Percentiles rank a stretch among this genome's conserved stretches.
Evolutionary conservation across 2,797 vertebrate species (phyloP).

Genomic region (Coregonus suidteri): DNA sequence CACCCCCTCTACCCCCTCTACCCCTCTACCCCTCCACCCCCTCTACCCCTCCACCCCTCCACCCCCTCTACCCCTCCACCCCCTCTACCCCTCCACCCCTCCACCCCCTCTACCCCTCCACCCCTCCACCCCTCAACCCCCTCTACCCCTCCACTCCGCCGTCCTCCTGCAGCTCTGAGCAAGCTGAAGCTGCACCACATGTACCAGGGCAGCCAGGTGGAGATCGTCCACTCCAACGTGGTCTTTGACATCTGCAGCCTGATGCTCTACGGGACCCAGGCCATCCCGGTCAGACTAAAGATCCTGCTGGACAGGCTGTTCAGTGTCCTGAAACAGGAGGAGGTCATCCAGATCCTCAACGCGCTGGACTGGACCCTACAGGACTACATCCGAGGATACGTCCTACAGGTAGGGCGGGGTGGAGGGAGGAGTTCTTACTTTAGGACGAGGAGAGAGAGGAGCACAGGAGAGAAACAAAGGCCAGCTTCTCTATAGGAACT

Average conservation of each 20-base stretch:
- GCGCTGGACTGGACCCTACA: constrained; percentile 95
- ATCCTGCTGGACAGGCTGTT: constrained; percentile 96
- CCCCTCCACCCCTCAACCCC: too few relatives aligned
- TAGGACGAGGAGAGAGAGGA: background rate
- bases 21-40: too few relatives aligned
- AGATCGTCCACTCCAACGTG: constrained; percentile 96
- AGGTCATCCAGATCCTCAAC: constrained; percentile 93
- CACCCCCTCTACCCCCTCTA: too few relatives aligned
- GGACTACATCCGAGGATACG: constrained; percentile 96
- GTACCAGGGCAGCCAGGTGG: constrained; percentile 92
- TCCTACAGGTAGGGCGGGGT: constrained; percentile 84
- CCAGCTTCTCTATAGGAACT: background rate
- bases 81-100: too few relatives aligned
- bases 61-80: too few relatives aligned
- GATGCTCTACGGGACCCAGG: constrained; percentile 95
- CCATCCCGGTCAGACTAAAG: constrained; percentile 93
- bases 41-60: too few relatives aligned
- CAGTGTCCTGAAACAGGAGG: constrained; percentile 94
- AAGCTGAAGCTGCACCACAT: constrained; percentile 90
- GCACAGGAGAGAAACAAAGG: too few relatives aligned
- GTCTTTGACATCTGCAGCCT: constrained; percentile 98
- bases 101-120: too few relatives aligned
- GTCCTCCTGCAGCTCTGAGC: constrained; percentile 82
- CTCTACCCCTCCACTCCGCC: background rate
- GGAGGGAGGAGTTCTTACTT: background rate